Percentiles rank a stretch among this genome's conserved stretches.
These are phyloP conservation scores for Xiphias gladius DNA, from an alignment of 2,113 vertebrate species.

Conservation along the genomic window DNA sequence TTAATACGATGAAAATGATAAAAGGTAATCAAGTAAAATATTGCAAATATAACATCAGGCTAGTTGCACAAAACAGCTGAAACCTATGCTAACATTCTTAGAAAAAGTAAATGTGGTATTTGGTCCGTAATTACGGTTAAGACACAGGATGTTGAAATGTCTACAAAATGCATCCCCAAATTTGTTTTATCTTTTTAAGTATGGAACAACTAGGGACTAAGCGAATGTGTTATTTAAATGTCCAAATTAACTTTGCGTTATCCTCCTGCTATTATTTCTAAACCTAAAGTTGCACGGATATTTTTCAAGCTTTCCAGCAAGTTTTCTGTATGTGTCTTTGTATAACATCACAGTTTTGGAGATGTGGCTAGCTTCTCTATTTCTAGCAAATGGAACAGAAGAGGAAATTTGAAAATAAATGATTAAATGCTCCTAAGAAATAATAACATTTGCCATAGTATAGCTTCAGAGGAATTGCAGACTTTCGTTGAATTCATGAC, in stretches of 20 bases:
- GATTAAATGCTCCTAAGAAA: neutral
- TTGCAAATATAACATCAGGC: neutral
- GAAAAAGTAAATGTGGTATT: neutral
- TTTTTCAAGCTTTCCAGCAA: neutral
- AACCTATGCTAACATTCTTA: neutral
- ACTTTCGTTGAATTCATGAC: neutral
- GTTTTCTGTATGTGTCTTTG: neutral
- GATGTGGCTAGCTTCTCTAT: neutral
- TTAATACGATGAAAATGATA: neutral
- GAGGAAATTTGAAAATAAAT: neutral
- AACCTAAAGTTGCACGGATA: neutral
- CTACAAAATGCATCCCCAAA: neutral
- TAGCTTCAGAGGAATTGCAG: neutral
- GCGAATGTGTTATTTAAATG: neutral
- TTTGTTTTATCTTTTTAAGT: neutral
- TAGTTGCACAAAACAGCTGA: neutral
- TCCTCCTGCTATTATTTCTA: neutral
- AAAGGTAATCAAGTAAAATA: neutral
- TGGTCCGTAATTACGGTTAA: neutral
- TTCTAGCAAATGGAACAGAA: neutral
- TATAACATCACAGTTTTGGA: neutral
- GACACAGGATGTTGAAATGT: neutral
- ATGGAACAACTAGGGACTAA: neutral
- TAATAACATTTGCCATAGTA: conserved; percentile 2
- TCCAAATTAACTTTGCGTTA: neutral